Evolutionary conservation across 2,797 vertebrate genomes (phyloP).

Genomic region (Gallinago stenura): DNA sequence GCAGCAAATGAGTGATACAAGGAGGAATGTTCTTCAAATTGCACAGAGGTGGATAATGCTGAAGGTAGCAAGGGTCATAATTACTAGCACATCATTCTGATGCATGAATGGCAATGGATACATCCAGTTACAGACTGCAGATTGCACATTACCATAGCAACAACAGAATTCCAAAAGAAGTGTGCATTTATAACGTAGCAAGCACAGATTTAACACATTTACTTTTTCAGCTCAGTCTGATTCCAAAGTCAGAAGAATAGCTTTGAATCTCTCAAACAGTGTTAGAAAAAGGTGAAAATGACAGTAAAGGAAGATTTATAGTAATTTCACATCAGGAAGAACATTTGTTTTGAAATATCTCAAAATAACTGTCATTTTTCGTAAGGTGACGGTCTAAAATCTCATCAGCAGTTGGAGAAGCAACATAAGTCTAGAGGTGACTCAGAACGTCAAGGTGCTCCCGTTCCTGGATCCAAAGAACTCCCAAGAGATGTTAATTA

Average conservation of each 20-base stretch:
- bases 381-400: neutral
- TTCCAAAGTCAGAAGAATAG: neutral
- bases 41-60: neutral
- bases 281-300: neutral
- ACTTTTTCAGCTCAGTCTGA: neutral
- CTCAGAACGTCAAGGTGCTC: neutral
- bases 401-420: neutral
- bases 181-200: neutral
- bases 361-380: neutral
- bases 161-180: neutral
- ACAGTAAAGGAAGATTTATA: neutral
- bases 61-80: neutral
- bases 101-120: neutral
- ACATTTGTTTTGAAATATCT: neutral
- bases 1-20: neutral
- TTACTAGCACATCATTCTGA: neutral
- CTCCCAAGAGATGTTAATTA: neutral
- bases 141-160: neutral
- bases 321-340: neutral
- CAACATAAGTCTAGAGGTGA: neutral
- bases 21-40: neutral
- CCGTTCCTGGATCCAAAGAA: neutral
- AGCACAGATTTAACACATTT: neutral
- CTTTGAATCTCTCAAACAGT: neutral
- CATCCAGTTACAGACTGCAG: neutral